Evolutionary conservation across 2,797 vertebrate species (phyloP), one percentile per base, ranked within the genome.

Genomic region (Pitangus sulphuratus): DNA sequence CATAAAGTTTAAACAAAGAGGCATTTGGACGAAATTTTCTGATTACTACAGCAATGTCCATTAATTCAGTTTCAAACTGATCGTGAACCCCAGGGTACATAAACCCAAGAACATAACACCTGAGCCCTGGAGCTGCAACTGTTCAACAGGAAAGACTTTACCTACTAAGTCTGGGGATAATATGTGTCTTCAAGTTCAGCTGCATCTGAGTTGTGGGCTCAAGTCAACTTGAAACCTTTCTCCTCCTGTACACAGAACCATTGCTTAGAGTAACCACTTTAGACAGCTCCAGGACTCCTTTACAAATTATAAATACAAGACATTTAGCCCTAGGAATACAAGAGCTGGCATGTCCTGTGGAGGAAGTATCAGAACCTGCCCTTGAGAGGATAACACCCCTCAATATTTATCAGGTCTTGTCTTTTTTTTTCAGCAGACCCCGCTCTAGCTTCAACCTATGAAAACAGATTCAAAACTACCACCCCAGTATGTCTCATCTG

Each of bases 1-100:
- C 84, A 31, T 79, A 11, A 95, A 72, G 33, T 87, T 91, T 94
- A 94, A 97, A 95, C 62, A 78, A 53, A 90, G 84, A 93, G 15
- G 58, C 71, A 81, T 62, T 40, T 24, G 53, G 93, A 95, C 75
- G 33, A 77, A 87, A 89, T 53, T 71, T 17, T 50, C 75, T 56
- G 75, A 87, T 69, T 42, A 39, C 35, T 48, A 66, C 4, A 86
- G 42, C 42, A 25, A 61, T 16, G 30, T 39, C 70, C 58, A 71
- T 53, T 92, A 89, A 81, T 28, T 69, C 40, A 22, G 33, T 47
- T 96, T 58, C 80, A 88, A 89, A 76, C 25, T 51, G 15, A 69
- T 40, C 31, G 17, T 76, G 77, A 87, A 84, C 58, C 8, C 20
- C 16, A 56, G 26, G 14, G 33, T 26, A 68, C 45, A 48, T 51